Conservation (phyloP, 2,888 invertebrate genomes). For the Drosophila pseudotakahashii region DNA sequence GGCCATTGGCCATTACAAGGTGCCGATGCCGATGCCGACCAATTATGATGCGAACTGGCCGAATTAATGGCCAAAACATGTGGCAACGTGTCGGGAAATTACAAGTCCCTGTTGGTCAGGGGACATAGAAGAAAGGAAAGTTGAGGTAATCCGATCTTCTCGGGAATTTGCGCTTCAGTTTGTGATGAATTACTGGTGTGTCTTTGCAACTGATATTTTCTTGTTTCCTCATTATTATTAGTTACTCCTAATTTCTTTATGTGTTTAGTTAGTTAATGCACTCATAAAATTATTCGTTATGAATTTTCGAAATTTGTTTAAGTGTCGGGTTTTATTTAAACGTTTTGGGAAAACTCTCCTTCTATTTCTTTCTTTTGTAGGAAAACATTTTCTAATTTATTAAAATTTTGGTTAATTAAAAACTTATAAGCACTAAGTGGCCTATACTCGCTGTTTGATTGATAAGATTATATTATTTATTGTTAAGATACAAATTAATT, state of each 20-base stretch:
- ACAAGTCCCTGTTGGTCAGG: constrained; percentile 1
- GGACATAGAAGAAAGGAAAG: background rate
- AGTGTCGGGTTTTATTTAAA: no score
- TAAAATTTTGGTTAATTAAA: no score
- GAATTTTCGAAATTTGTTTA: no score
- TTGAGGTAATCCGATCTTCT: background rate
- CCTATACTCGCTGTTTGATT: no score
- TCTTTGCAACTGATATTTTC: background rate
- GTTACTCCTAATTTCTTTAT: background rate
- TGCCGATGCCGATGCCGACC: constrained; percentile 23
- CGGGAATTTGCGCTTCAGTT: background rate
- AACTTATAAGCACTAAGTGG: no score
- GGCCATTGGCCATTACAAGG: constrained; percentile 34
- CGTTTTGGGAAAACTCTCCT: no score
- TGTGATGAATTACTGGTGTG: background rate
- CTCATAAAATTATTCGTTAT: background rate
- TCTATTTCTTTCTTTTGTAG: no score
- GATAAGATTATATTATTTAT: no score
- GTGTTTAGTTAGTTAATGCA: no score
- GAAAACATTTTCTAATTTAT: no score
- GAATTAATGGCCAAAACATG: constrained; percentile 60
- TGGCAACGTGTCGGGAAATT: constrained; percentile 27
- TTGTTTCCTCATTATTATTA: background rate
- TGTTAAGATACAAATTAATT: no score
- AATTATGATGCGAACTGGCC: constrained; percentile 48